phyloP scores from a whole-genome alignment of 2,113 vertebrate genomes.

The Thryonomys swinderianus region DNA sequence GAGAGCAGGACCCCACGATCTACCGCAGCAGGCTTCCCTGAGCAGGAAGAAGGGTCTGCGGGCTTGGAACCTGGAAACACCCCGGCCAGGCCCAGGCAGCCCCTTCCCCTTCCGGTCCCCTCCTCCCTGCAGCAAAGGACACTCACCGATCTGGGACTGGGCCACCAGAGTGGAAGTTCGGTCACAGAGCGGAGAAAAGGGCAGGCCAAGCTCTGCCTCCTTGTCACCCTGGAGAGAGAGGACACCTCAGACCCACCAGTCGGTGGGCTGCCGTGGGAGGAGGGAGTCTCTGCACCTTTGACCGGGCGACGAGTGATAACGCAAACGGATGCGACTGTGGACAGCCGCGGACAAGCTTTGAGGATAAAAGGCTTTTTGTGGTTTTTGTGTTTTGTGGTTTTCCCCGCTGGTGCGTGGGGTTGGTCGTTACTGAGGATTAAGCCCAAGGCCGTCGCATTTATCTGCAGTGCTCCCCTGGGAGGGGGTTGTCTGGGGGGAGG shows the following conservation, averaged over 20 bases:
- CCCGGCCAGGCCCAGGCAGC: not conserved
- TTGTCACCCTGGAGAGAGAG: constrained; percentile 91
- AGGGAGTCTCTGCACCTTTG: not conserved
- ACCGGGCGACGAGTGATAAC: not conserved
- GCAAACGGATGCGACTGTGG: not conserved
- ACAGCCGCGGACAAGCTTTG: not conserved
- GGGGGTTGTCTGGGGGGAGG: too few relatives aligned
- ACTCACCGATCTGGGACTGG: constrained; percentile 94
- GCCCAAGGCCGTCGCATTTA: not conserved
- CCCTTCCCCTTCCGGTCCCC: not conserved
- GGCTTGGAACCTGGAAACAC: too few relatives aligned
- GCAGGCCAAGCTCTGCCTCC: constrained; percentile 93
- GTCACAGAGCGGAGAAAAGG: constrained; percentile 94
- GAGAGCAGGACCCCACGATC: not conserved
- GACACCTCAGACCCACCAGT: not conserved
- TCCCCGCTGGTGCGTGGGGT: not conserved
- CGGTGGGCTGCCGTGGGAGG: not conserved
- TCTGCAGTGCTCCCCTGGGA: not conserved
- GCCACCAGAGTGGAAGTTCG: constrained; percentile 93
- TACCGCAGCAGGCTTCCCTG: not conserved
- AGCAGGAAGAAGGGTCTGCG: not conserved
- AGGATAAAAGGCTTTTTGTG: not conserved
- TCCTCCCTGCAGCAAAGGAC: not conserved
- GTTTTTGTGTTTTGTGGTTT: not conserved
- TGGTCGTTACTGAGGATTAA: not conserved